phyloP scores from a whole-genome alignment of 2,797 vertebrate species.

The Phaenicophaeus curvirostris region DNA sequence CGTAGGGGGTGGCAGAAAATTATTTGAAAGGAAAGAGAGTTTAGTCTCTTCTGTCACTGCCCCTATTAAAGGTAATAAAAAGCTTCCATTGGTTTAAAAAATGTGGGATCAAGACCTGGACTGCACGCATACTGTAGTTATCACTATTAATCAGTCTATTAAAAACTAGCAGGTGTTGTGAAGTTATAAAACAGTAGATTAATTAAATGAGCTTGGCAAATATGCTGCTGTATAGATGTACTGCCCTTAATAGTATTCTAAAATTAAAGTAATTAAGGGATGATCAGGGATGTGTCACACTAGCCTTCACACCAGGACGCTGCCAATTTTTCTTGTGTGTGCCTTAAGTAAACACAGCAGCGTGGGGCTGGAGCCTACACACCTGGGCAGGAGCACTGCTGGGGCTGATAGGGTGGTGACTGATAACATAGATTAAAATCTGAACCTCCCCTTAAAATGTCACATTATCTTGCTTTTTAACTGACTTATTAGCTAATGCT shows the following conservation, averaged over 20 bases:
- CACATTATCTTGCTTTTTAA: background rate
- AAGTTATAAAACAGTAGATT: background rate
- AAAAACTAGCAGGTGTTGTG: background rate
- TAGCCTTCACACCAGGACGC: background rate
- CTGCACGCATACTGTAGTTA: background rate
- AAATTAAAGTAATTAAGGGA: background rate
- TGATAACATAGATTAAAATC: background rate
- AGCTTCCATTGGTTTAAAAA: background rate
- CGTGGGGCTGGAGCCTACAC: background rate
- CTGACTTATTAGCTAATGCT: background rate
- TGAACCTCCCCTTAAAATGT: background rate
- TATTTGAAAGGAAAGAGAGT: background rate
- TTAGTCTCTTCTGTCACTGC: background rate
- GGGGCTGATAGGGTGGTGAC: background rate
- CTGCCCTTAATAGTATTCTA: background rate
- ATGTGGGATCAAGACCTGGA: accelerated
- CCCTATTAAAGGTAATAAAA: background rate
- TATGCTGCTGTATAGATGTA: background rate
- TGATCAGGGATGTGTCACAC: background rate
- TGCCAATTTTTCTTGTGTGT: background rate
- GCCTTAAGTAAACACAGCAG: background rate
- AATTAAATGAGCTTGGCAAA: background rate
- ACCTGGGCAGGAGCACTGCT: background rate
- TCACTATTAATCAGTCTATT: background rate
- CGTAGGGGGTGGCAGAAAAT: background rate